Evolutionary conservation across 2,888 invertebrate species (phyloP), one percentile per base, ranked within the genome.

Genomic region (Masnerella sp.): DNA sequence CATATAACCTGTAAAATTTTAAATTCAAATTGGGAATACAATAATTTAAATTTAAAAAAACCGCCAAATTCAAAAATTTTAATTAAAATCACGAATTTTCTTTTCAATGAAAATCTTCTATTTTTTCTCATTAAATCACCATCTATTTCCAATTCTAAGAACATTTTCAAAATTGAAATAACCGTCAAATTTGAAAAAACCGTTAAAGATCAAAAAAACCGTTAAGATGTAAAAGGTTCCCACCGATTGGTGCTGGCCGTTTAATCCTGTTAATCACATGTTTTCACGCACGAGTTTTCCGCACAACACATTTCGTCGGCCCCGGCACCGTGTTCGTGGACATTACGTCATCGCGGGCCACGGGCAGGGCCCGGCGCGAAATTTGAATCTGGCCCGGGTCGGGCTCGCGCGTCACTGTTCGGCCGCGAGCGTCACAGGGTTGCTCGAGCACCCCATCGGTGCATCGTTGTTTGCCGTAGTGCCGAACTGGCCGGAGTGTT

Each of bases 401-500:
- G 32, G 11, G 7, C 5, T 5, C 15, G 5, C 14, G 7, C 20
- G 40, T 34, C 14, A 49, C 40, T 40, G 22, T n/a, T 47, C 45
- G 59, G 30, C 32, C 49, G 58, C 68, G 68, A 52, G 15, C 28
- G 42, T 56, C 22, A 58, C 51, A 59, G 62, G 67, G 70, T 70
- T 43, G 69, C 42, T 68, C 61, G 56, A 36, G 18, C 54, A 71
- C 67, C 70, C 74, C 72, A 72, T 76, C 71, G 43, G 65, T 56
- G 72, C 72, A 52, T 76, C 76, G 72, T 45, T 82, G 84, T 84
- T 85, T 81, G 81, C 79, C 83, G 82, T 83, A 82, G 80, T 81
- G 82, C 82, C 81, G 80, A 84, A 84, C 85, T 85, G 85, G 82
- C 85, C 83, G 81, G 83, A 84, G 81, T 83, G 83, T 81, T 83